Evolutionary conservation across 2,888 invertebrate species (phyloP), one percentile per base, ranked within the genome.

Genomic region (Flexamia atlantica): DNA sequence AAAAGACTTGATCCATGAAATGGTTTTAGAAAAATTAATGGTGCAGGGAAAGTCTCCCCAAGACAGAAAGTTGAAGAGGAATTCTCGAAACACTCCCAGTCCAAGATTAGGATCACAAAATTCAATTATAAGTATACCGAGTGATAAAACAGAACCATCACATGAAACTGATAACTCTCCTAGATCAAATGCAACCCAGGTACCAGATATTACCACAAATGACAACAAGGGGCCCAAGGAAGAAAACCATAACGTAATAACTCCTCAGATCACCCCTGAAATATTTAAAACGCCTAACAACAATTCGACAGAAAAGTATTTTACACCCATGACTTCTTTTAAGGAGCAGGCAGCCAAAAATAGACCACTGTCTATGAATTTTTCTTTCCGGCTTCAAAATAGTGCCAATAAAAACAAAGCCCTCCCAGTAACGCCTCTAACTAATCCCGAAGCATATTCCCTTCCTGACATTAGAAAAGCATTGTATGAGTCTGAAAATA

Each of bases 1-100:
- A 90, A 97, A 96, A 86, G 95, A 95, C 89, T 92, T 97, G 32
- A 95, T 97, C 72, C 94, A 97, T 88, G 94, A 97, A 89, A 91
- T 97, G 90, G 95, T 97, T 81, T 93, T 97, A 92, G 96, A 95
- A 88, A 94, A 95, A 90, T 91, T 96, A 88, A 93, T 93, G 87
- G 93, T 93, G 1, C 93, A 94, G 88, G 94, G 94, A 87, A 94
- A 93, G 87, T 91, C 92, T 12, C 87, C 88, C 17, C 87, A 87
- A 86, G 93, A 93, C 87, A 93, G 92, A 87, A 92, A 92, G 83
- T 90, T 93, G 14, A 93, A 93, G 88, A 91, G 93, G 68, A 85
- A 83, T 53, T 46, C 84, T 46, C 74, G 87, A 53, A 84, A 79
- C 57, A 86, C 86, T 0, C 74, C 85, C 0, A 87, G 86, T 83